phyloP scores from a whole-genome alignment of 2,113 vertebrate genomes.

The Cyanoliseus patagonus region DNA sequence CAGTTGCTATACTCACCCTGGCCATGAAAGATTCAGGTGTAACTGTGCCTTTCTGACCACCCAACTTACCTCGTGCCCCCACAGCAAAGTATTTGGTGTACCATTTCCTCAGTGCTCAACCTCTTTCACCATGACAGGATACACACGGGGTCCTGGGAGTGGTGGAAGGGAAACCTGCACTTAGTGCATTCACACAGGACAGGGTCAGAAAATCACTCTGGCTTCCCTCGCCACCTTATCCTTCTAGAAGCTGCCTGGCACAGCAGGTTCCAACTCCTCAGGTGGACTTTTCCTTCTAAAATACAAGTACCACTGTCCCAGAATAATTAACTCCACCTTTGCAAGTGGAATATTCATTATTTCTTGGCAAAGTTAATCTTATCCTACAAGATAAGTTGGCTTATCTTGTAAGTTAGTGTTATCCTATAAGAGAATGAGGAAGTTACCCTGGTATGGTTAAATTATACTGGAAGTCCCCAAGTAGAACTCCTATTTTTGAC shows the following conservation, averaged over 20 bases:
- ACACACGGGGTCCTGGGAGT: rapidly evolving
- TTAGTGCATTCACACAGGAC: not conserved
- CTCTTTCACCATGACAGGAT: not conserved
- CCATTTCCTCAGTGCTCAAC: not conserved
- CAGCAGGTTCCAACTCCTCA: not conserved
- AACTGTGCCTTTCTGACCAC: not conserved
- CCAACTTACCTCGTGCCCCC: not conserved
- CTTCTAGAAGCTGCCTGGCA: not conserved
- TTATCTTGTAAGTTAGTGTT: not conserved
- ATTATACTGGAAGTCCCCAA: not conserved
- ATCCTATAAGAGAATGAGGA: not conserved
- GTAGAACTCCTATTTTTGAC: not conserved
- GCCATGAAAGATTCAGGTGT: not conserved
- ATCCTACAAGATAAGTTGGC: not conserved
- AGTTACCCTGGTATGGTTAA: not conserved
- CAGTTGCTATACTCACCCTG: not conserved
- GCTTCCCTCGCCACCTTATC: not conserved
- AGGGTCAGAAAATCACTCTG: not conserved
- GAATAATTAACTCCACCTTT: not conserved
- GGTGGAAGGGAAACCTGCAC: not conserved
- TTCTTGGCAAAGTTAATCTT: not conserved
- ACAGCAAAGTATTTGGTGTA: not conserved
- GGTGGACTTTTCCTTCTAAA: not conserved
- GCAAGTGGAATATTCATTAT: not conserved
- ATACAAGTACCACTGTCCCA: not conserved